Percentiles rank a stretch among this genome's conserved stretches.
Evolutionary conservation across 2,888 invertebrate genomes (phyloP).

Genomic region (Tenthredo mesomela): DNA sequence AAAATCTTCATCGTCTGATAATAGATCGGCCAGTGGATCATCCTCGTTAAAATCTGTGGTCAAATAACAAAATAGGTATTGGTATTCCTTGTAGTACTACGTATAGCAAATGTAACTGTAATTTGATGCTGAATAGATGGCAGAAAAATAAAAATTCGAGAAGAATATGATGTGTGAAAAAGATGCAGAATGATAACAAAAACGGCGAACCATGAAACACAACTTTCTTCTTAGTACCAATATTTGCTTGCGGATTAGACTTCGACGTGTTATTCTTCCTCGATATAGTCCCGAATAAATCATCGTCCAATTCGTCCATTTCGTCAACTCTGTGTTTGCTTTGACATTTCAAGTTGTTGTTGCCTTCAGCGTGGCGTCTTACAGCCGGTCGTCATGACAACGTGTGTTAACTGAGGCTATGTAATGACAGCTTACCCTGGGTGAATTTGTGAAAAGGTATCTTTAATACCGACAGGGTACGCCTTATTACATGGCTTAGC

Average conservation of each 20-base stretch:
- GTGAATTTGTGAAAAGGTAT: too few relatives aligned
- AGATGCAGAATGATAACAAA: neutral
- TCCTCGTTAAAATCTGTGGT: constrained; percentile 62
- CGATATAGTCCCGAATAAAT: constrained; percentile 62
- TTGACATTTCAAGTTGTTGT: neutral
- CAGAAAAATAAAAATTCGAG: neutral
- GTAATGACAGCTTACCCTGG: too few relatives aligned
- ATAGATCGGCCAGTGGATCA: constrained; percentile 65
- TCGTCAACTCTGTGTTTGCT: neutral
- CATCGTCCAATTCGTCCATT: constrained; percentile 69
- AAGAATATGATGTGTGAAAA: neutral
- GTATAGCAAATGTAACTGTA: neutral
- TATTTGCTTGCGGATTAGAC: constrained; percentile 42
- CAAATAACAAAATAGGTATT: neutral
- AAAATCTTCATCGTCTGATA: constrained; percentile 64
- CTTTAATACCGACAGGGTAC: too few relatives aligned
- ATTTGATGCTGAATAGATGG: neutral
- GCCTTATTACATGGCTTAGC: too few relatives aligned
- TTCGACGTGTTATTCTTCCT: constrained; percentile 59
- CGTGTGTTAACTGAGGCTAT: too few relatives aligned
- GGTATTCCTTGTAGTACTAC: neutral
- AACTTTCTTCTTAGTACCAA: constrained; percentile 67
- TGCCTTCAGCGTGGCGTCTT: constrained; percentile 7
- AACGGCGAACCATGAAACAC: constrained; percentile 66
- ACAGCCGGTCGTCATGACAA: constrained; percentile 6